Evolutionary conservation across 1,140 invertebrate genomes (phyloP), one percentile per base, ranked within the genome.

Genomic region (Pseudomyrmex cubaensis): DNA sequence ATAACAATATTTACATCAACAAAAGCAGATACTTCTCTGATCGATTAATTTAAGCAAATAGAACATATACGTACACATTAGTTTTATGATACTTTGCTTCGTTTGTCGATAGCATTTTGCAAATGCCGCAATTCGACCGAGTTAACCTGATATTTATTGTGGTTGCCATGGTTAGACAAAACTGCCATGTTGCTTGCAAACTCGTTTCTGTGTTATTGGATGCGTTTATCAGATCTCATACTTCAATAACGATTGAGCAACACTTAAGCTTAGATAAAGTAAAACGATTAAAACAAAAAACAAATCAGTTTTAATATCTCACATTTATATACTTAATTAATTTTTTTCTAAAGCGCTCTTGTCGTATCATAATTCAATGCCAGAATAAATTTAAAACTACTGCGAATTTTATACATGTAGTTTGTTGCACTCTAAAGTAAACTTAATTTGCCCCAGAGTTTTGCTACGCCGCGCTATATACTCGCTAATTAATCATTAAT

Each of bases 401-500:
- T 9, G 0, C 15, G 3, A 15, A 76, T 66, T 66, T 76, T 78
- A 50, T 7, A 78, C 59, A 62, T 50, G 44, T 78, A 35, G 5
- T 69, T 69, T 12, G 15, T 54, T 46, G 35, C 15, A 57, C 2
- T 70, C 52, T 25, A 69, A 25, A 78, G 64, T 57, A 35, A 52
- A 69, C 1, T 72, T 66, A 87, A 86, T 80, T 74, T 52, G 22
- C 17, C 54, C 20, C 15, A 52, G 13, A 56, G 22, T 8, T 54
- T 48, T 46, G 46, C 52, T 70, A 74, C 13, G 62, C 20, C 46
- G 10, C 17, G 17, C 8, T 64, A 61, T 20, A 48, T 46, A 67
- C 50, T 57, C 63, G 9, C 69, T 87, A 84, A 87, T 84, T 87
- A 84, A 63, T 87, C 57, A 80, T 84, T 84, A 75, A 80, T 86